Evolutionary conservation across 2,888 invertebrate genomes (phyloP).

Genomic region (Tolmerus cingulatus): DNA sequence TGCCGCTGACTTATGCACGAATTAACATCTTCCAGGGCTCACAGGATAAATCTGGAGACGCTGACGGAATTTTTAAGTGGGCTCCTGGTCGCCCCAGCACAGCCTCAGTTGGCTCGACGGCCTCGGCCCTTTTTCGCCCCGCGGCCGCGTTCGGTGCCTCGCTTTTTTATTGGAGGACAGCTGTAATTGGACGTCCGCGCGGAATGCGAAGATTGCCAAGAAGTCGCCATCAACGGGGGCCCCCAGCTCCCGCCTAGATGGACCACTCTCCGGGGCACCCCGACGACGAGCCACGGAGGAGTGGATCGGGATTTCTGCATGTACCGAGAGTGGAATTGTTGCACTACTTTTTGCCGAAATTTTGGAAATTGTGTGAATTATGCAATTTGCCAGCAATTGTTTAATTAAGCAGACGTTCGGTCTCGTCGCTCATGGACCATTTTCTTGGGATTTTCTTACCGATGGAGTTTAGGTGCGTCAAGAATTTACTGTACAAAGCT

Average conservation of each 20-base stretch:
- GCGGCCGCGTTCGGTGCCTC: not conserved
- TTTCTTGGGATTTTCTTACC: not conserved
- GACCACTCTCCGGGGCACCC: not conserved
- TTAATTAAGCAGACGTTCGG: not conserved
- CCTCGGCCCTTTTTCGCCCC: not conserved
- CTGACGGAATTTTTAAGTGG: constrained; percentile 25
- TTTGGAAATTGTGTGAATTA: constrained; percentile 27
- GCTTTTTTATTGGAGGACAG: not conserved
- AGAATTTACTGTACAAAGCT: not conserved
- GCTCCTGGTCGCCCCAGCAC: not conserved
- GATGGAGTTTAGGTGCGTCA: not conserved
- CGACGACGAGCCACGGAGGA: not conserved
- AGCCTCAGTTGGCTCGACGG: not conserved
- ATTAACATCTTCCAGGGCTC: constrained; percentile 32
- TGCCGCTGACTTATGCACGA: constrained; percentile 35
- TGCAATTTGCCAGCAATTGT: constrained; percentile 22
- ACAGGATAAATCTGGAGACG: constrained; percentile 23
- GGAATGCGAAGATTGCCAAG: constrained; percentile 12
- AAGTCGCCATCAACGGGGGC: not conserved
- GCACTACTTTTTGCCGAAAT: not conserved
- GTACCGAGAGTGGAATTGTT: not conserved
- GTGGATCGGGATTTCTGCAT: not conserved
- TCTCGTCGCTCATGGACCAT: not conserved
- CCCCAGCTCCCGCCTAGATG: not conserved
- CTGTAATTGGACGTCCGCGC: constrained; percentile 19